Base-by-base conservation (phyloP, 2,113 vertebrate genomes). In the Sceloporus undulatus region DNA sequence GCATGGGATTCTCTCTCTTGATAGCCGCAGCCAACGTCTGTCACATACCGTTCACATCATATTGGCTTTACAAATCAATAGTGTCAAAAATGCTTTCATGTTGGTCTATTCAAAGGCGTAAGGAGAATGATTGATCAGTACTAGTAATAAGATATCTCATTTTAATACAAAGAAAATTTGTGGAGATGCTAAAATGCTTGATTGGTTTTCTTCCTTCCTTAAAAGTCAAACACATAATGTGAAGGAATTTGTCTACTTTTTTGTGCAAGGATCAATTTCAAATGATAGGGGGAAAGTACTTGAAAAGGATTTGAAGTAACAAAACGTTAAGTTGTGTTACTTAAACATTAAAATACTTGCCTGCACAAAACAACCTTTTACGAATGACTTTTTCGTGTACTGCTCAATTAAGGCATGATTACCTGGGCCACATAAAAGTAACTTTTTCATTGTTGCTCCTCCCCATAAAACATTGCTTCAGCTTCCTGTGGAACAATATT, bases 1-100 rank as follows among this genome's bases (percentile, higher is more conserved):
- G 97, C 93, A 97, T 93, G 93, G 96, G 96, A 98, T 96, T 96
- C 96, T 97, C 84, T 97, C 95, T 97, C 95, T 96, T 96, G 96
- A 96, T 97, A 97, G 23, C 94, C 18, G 11, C 59, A 94, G 97
- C 96, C 93, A 92, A 94, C 89, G 95, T 96, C 92, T 96, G 94
- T 96, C 94, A 94, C 82, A 96, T 93, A 92, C 92, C 95, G 92
- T 96, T 98, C 94, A 94, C 94, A 95, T 97, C 96, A 96, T 91
- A 91, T 94, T 91, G 92, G 93, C 95, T 97, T 95, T 95, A 93
- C 91, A 96, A 97, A 98, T 98, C 96, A 96, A 96, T 89, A 89
- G 86, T 89, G 91, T 91, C 95, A 96, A 95, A 92, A 42, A 25
- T 83, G 94, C 91, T 94, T 95, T 93, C 92, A 94, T 71, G 88